Conservation (phyloP, 92 coral and sea anemone genomes). For the Siderastrea siderea region DNA sequence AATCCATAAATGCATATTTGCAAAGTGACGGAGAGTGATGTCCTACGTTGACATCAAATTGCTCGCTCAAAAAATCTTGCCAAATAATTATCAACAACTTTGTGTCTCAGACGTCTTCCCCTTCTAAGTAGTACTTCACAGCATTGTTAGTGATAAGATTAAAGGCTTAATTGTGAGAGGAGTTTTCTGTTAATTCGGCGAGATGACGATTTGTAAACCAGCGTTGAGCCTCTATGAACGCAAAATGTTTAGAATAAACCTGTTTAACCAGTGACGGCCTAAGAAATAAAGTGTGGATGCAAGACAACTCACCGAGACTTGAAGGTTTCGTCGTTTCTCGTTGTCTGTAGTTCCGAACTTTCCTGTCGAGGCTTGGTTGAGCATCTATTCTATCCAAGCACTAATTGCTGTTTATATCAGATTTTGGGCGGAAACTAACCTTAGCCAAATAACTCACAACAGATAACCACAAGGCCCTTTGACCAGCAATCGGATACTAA, state of each 20-base stretch:
- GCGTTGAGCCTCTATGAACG: background rate
- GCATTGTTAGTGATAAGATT: background rate
- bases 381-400: background rate
- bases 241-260: background rate
- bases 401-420: slow-evolving; percentile 26
- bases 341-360: background rate
- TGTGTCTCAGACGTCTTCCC: background rate
- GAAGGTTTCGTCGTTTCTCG: background rate
- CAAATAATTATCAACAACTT: background rate
- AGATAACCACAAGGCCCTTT: slow-evolving; percentile 52
- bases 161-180: background rate
- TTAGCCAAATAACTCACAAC: slow-evolving; percentile 7
- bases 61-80: background rate
- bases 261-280: background rate
- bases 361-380: background rate
- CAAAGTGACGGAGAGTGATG: background rate
- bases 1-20: background rate
- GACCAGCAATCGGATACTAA: slow-evolving; percentile 32
- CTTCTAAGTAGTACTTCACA: background rate
- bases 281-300: background rate
- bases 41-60: too few relatives aligned
- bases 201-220: background rate
- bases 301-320: slow-evolving; percentile 8
- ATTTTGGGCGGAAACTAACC: slow-evolving; percentile 35
- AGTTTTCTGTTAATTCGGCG: background rate